Base-by-base conservation (phyloP, 2,888 invertebrate species). In the Acronicta leporina region DNA sequence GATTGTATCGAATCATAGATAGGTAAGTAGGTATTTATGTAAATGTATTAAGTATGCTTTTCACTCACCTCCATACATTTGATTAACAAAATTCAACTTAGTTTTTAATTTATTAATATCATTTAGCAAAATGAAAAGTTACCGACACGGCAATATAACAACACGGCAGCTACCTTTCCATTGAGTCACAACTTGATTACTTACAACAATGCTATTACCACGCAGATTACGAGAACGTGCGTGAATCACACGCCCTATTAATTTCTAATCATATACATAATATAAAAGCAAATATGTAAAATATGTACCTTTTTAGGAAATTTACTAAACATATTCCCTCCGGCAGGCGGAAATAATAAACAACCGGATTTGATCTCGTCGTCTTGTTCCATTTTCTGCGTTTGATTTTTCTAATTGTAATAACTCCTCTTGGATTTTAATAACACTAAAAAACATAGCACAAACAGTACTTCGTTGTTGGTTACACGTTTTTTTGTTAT, bases 321-420 rank as follows among this genome's bases (percentile, higher is more conserved):
- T 94, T 97, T 96, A 87, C 96, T 96, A 82, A 97, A 95, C 81
- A 97, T 95, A 79, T 92, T 93, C 70, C 94, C 94, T 84, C 94
- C 94, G 78, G 93, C 94, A 75, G 97, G 97, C 86, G 97, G 97
- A 90, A 97, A 95, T 87, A 97, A 95, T 83, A 98, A 95, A 94
- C 95, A 96, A 87, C 98, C 98, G 87, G 96, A 96, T 85, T 96
- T 95, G 81, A 97, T 95, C 86, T 96, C 96, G 89, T 96, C 96
- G 94, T 97, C 97, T 86, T 95, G 95, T 88, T 97, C 97, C 97
- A 97, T 97, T 74, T 80, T 87, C 68, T 45, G 54, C 60, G 59
- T 70, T 72, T 56, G 71, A 67, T 66, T 72, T 74, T 71, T 67
- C 70, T 73, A 67, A 70, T 55, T 63, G 48, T 62, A 44, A 43